These are phyloP conservation scores for Todiramphus saurophagus DNA, from an alignment of 2,113 vertebrate genomes.

Conservation along the genomic window DNA sequence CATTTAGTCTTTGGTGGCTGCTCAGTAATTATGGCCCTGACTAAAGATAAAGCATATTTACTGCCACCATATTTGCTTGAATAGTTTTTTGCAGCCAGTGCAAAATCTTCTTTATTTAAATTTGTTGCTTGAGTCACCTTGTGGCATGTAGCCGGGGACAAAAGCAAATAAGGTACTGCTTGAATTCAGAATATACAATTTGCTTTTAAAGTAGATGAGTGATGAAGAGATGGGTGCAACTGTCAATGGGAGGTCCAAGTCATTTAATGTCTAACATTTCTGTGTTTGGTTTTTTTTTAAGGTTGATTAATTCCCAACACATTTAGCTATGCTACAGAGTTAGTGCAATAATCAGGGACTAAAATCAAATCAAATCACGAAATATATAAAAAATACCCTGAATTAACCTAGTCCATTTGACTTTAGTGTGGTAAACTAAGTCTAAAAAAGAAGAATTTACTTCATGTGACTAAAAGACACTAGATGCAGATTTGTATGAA, in stretches of 20 bases:
- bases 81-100: conserved; percentile 38
- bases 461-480: background rate
- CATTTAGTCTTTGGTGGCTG: conserved; percentile 2
- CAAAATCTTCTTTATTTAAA: conserved; percentile 50
- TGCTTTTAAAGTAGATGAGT: background rate
- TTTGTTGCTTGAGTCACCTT: conserved; percentile 14
- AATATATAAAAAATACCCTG: background rate
- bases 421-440: background rate
- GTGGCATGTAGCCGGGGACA: background rate
- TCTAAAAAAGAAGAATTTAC: background rate
- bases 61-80: conserved; percentile 28
- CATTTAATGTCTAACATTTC: background rate
- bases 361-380: background rate
- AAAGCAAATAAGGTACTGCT: background rate
- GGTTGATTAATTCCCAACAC: background rate
- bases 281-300: background rate
- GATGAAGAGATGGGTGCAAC: background rate
- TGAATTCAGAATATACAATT: background rate
- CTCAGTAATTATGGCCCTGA: conserved; percentile 46
- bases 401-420: background rate
- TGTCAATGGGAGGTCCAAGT: background rate
- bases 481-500: background rate
- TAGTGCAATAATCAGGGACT: background rate
- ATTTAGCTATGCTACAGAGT: background rate
- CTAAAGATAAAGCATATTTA: conserved; percentile 57